These are phyloP conservation scores for Peromyscus nudipes DNA, from an alignment of 2,797 vertebrate species.

Conservation along the genomic window DNA sequence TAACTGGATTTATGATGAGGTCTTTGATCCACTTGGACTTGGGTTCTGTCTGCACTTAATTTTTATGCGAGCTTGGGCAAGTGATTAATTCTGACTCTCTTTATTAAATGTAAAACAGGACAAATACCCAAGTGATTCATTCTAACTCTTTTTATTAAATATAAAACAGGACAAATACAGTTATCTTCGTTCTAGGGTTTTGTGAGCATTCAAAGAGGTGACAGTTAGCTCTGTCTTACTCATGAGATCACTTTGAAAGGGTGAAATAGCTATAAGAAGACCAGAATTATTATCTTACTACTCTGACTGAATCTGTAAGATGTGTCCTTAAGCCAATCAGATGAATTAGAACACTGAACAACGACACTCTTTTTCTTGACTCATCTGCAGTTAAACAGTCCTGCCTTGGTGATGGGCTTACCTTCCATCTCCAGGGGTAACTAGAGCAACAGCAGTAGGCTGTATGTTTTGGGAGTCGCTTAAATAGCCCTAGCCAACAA, in stretches of 20 bases:
- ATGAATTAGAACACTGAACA: background rate
- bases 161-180: slow-evolving; percentile 3
- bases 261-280: background rate
- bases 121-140: background rate
- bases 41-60: background rate
- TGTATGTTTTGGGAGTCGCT: background rate
- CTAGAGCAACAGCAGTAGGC: too few species aligned
- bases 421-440: background rate
- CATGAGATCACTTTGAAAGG: background rate
- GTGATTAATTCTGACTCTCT: background rate
- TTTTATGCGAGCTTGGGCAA: background rate
- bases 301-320: background rate
- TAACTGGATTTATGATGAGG: too few species aligned
- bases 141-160: background rate
- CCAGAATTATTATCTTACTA: background rate
- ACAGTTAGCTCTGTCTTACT: background rate
- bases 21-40: too few species aligned
- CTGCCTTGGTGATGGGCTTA: background rate
- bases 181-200: background rate
- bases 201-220: slow-evolving; percentile 18
- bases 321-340: background rate
- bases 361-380: background rate
- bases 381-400: background rate
- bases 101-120: too few species aligned
- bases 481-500: background rate